Base-by-base conservation (phyloP, 2,888 invertebrate species). In the Cyclophora albipunctata region DNA sequence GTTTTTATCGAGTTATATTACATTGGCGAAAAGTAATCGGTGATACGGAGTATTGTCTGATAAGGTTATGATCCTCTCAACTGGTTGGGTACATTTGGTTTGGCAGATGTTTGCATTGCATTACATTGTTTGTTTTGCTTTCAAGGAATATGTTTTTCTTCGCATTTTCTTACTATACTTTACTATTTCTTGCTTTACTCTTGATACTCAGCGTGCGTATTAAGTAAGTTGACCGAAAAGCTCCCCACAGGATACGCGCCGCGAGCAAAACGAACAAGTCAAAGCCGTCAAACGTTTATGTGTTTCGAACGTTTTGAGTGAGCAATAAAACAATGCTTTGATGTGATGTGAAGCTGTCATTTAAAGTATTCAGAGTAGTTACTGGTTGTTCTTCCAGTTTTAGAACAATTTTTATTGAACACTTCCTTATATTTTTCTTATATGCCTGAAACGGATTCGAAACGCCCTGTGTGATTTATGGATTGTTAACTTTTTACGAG, bases 281-380 rank as follows among this genome's bases (percentile, higher is more conserved):
- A 37, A 52, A 55, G 60, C 58, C 65, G 58, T 66, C 59, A 68
- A 69, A 71, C 55, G 56, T 72, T 72, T 68, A 71, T 64, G 58
- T 48, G 60, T 62, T 67, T 59, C 59, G 66, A 63, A 66, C 56
- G 58, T 61, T 68, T 60, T 67, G 67, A 73, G 66, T 65, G 58
- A 63, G 66, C 64, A 53, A 61, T 75, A 69, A 75, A 73, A 58
- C 51, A 50, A 63, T 45, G 55, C 75, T 76, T 75, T 73, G 74
- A 75, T 71, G 68, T 73, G 53, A 57, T 58, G 63, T 64, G 67
- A 58, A 61, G 59, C 57, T 69, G 67, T 66, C 64, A 66, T 70
- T 71, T 59, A 53, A 49, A 56, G 54, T 5, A 37, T 37, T 4
- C 5, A 37, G 37, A 37, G 37, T 37, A 5, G 37, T 37, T 63